phyloP scores from a whole-genome alignment of 2,888 invertebrate genomes.

The Drosophila testacea region DNA sequence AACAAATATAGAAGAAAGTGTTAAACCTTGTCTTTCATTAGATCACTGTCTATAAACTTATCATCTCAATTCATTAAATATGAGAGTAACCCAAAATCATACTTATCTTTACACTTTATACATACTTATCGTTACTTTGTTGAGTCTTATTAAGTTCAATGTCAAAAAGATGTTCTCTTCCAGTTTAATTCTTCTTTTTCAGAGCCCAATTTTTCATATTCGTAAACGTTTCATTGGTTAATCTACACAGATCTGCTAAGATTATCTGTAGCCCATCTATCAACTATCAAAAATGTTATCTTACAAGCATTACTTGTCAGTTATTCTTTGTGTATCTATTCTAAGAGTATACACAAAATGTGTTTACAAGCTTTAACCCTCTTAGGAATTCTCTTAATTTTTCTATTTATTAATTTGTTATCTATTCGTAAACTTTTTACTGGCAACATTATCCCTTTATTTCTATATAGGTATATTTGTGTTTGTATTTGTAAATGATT shows the following conservation, averaged over 20 bases:
- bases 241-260: too few relatives aligned
- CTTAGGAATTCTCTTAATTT: not conserved
- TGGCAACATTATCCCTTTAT: not conserved
- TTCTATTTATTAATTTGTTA: not conserved
- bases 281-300: too few relatives aligned
- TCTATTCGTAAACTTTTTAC: not conserved
- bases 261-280: too few relatives aligned
- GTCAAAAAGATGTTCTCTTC: not conserved
- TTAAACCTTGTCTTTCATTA: not conserved
- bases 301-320: too few relatives aligned
- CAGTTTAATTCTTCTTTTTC: not conserved
- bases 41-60: not conserved
- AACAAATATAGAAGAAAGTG: too few relatives aligned
- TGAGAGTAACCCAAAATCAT: not conserved
- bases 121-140: not conserved
- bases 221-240: not conserved
- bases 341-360: too few relatives aligned
- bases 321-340: too few relatives aligned
- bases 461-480: too few relatives aligned
- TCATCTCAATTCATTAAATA: not conserved
- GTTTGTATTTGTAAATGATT: not conserved
- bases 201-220: not conserved
- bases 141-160: slow-evolving; percentile 1
- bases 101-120: too few relatives aligned
- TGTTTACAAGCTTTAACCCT: not conserved